A percentile compares a stretch with the other conserved stretches of the same genome.
These are phyloP conservation scores for Molothrus ater DNA, from an alignment of 2,797 vertebrate species.

Conservation along the genomic window DNA sequence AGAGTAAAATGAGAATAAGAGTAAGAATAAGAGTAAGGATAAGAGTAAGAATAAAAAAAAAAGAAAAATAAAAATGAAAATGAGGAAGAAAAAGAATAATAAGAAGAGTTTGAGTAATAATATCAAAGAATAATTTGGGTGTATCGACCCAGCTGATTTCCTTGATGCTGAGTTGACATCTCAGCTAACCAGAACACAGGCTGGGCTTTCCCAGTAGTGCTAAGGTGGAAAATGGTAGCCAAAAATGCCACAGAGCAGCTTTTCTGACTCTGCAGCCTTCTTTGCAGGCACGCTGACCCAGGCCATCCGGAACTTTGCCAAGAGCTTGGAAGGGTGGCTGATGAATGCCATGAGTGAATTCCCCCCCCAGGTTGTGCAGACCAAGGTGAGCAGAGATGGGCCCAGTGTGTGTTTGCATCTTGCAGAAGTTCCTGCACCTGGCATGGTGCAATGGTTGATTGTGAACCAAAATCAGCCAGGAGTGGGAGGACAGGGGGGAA, in stretches of 20 bases:
- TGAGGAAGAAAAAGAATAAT: too few relatives aligned
- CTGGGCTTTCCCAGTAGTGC: neutral
- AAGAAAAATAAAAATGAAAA: neutral
- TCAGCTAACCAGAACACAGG: neutral
- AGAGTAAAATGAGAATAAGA: too few relatives aligned
- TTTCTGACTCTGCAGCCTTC: neutral
- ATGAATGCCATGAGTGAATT: conserved; percentile 94
- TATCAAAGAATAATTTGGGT: neutral
- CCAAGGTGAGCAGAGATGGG: conserved; percentile 82
- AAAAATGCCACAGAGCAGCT: fast-evolving
- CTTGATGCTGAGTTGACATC: neutral
- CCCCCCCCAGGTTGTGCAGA: conserved; percentile 90
- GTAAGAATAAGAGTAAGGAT: neutral
- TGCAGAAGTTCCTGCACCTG: neutral
- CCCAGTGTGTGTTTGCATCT: fast-evolving
- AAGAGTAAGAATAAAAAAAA: neutral
- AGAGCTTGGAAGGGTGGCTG: conserved; percentile 96
- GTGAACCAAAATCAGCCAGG: neutral
- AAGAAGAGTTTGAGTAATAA: neutral
- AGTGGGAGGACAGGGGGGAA: neutral
- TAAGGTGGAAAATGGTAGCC: neutral
- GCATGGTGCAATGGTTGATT: fast-evolving
- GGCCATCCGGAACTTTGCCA: conserved; percentile 97
- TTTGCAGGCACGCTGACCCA: conserved; percentile 92
- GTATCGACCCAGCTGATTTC: neutral